Evolutionary conservation across 35 echinoderm and acorn worm genomes (phyloP).

Genomic region (Lytechinus pictus): DNA sequence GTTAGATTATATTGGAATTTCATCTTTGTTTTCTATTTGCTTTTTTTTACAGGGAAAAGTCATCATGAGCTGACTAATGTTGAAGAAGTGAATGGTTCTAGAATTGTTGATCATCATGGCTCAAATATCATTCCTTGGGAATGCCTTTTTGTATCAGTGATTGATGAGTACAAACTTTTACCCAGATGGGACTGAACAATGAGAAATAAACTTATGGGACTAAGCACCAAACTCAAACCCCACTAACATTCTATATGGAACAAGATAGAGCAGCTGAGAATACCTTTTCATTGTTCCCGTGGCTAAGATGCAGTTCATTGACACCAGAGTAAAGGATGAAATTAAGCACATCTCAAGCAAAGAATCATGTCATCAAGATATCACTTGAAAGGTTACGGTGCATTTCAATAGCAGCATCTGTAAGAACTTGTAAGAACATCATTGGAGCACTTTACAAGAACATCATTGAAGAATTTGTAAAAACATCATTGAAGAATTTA

Average conservation of each 20-base stretch:
- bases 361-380: too few relatives aligned
- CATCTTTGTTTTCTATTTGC: background rate
- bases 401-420: too few relatives aligned
- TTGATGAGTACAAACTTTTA: background rate
- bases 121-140: background rate
- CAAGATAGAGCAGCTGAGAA: conserved; percentile 17
- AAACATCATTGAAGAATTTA: background rate
- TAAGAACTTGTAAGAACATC: too few relatives aligned
- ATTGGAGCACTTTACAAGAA: background rate
- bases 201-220: too few relatives aligned
- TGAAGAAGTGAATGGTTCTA: background rate
- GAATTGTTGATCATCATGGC: background rate
- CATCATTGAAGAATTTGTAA: background rate
- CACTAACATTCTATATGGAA: background rate
- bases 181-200: background rate
- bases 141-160: background rate
- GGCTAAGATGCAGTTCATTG: background rate
- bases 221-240: too few relatives aligned
- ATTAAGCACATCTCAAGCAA: background rate
- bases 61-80: background rate
- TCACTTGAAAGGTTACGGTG: too few relatives aligned
- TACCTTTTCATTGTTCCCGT: background rate
- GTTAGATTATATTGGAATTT: background rate
- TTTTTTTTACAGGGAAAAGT: background rate
- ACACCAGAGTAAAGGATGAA: background rate